Base-by-base conservation (phyloP, 2,113 vertebrate genomes). In the Damaliscus lunatus region DNA sequence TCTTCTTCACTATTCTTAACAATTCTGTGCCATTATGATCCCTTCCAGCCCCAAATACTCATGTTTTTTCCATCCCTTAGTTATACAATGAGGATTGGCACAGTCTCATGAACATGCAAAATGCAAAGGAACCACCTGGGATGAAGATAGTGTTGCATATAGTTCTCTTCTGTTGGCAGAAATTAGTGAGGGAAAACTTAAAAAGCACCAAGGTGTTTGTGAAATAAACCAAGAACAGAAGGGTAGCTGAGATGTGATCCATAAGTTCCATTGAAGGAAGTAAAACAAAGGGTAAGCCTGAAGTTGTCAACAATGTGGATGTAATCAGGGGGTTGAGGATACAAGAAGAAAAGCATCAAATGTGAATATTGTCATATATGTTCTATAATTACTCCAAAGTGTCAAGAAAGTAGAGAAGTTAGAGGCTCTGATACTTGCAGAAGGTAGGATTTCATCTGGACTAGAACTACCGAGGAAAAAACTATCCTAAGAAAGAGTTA, bases 101-200 rank as follows among this genome's bases (percentile, higher is more conserved):
- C 23, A 85, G 3, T 88, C 52, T 91, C 23, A 15, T 62, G 50
- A 93, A 88, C 91, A 84, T 48, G n/a, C 2, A 36, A 13, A 97
- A 83, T 43, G 27, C 60, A 40, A 21, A 91, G 6, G 27, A 46
- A 23, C 27, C 50, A 53, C 23, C 6, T 33, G 33, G 57, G 11
- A 53, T n/a, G n/a, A 83, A 82, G 71, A 53, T 19, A 67, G 6
- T 9, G 21, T 14, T 13, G 0, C 10, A 62, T 23, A 46, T 31
- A 36, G 11, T 36, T 16, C 13, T 91, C 6, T 29, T 52, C 21
- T 80, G 7, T 48, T 83, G 14, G 16, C 3, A 85, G 31, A 81
- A 52, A 29, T 74, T 60, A 91, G 31, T 80, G 52, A 81, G 17
- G 4, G 7, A 29, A 88, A 50, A 64, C 19, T 59, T 71, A 11